Evolutionary conservation across 2,888 invertebrate species (phyloP).

Genomic region (Deilephila porcellus): DNA sequence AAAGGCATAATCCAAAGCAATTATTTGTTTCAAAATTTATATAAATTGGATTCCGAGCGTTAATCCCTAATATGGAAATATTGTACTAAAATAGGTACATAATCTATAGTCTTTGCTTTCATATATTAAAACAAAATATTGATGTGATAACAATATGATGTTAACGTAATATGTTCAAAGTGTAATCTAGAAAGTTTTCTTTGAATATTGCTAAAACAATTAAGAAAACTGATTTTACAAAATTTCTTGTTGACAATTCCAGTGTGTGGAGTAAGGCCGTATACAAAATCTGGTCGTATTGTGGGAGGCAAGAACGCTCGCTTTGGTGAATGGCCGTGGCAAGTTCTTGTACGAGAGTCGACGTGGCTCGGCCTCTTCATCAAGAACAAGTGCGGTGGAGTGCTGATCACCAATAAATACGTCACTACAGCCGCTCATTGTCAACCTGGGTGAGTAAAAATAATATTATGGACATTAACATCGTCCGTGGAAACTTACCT

Average conservation of each 20-base stretch:
- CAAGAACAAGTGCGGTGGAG: conserved; percentile 97
- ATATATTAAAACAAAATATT: too few species aligned
- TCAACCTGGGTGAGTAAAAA: conserved; percentile 91
- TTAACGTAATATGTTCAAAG: too few species aligned
- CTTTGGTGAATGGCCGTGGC: conserved; percentile 97
- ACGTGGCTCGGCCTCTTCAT: conserved; percentile 97
- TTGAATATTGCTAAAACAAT: neutral
- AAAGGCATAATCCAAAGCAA: too few species aligned
- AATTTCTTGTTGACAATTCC: conserved; percentile 52
- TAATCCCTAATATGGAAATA: too few species aligned
- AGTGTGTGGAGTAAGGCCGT: conserved; percentile 95
- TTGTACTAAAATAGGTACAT: too few species aligned
- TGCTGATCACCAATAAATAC: conserved; percentile 93
- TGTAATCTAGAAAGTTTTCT: too few species aligned
- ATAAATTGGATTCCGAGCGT: too few species aligned
- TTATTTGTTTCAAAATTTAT: too few species aligned
- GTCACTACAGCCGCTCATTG: conserved; percentile 98
- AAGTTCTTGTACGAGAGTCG: conserved; percentile 95
- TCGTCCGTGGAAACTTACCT: too few species aligned
- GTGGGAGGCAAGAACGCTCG: conserved; percentile 95
- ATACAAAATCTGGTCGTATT: conserved; percentile 91
- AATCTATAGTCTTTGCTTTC: too few species aligned
- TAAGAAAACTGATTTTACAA: neutral
- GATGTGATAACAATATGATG: too few species aligned
- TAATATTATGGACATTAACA: neutral